A percentile compares a stretch with the other conserved stretches of the same genome.
These are phyloP conservation scores for Tenthredo amoena DNA, from an alignment of 2,888 invertebrate species.

Conservation along the genomic window DNA sequence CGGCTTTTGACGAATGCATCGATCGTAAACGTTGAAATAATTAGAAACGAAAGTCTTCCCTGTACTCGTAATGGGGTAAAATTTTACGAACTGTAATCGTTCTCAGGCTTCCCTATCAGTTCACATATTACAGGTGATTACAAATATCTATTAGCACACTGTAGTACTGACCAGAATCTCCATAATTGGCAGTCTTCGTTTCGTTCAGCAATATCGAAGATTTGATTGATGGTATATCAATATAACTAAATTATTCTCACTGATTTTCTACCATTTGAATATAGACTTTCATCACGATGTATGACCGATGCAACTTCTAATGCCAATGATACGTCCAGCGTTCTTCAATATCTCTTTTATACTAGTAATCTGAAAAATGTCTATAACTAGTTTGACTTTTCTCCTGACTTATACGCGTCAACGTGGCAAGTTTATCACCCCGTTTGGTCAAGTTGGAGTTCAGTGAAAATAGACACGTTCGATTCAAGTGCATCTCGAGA, in stretches of 20 bases:
- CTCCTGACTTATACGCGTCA: slow-evolving; percentile 66
- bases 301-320: slow-evolving; percentile 23
- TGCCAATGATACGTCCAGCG: slow-evolving; percentile 44
- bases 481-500: slow-evolving; percentile 50
- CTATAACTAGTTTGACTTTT: slow-evolving; percentile 77
- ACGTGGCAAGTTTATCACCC: slow-evolving; percentile 38
- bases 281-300: slow-evolving; percentile 35
- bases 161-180: slow-evolving; percentile 47
- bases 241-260: neutral
- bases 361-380: slow-evolving; percentile 71
- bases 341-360: slow-evolving; percentile 77
- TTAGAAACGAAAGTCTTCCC: neutral
- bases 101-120: neutral
- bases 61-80: neutral
- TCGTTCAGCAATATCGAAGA: neutral
- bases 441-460: slow-evolving; percentile 57
- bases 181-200: slow-evolving; percentile 9
- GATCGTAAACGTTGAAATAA: neutral
- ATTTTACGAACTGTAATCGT: neutral
- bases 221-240: neutral
- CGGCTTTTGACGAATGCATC: neutral
- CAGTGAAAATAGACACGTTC: slow-evolving; percentile 63
- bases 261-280: slow-evolving; percentile 3
- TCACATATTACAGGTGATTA: neutral
- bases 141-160: neutral